Base-by-base conservation (phyloP, 2,888 invertebrate species). In the Hoplodrina ambigua region DNA sequence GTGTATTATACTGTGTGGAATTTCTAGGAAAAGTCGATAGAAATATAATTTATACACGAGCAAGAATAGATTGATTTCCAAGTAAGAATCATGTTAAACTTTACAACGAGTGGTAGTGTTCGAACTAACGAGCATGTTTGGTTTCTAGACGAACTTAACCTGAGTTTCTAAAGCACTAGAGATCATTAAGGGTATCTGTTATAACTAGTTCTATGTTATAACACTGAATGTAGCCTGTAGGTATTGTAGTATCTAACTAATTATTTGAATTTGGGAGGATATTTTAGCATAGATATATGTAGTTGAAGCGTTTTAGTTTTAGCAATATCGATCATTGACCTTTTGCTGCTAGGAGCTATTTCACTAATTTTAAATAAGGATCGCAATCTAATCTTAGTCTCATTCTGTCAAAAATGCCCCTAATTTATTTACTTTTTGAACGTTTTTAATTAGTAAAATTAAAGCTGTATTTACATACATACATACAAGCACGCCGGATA, bases 1-100 rank as follows among this genome's bases (percentile, higher is more conserved):
- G 46, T 17, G 46, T 41, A 41, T 46, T 17, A 46, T 6, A 46
- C 46, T 46, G 10, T 0, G 25, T 25, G n/a, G 15, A 6, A 33
- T 50, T 75, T 17, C 57, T 11, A 20, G 20, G 33, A 50, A 66
- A 17, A 44, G 11, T 50, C 54, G 54, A 19, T 37, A 60, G 4
- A 15, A 15, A n/a, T 7, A 33, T 73, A 10, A 57, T 54, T 49
- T 53, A 71, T 53, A 20, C 4, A 61, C n/a, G 57, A 61, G 49
- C 61, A 2, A 44, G 56, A 57, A 44, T 30, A 0, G 1, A 70
- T 77, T 77, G 71, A 61, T 61, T 77, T 57, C 19, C 13, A 15
- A 33, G 57, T 25, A 49, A 20, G 5, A 69, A 44, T 20, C 41
- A n/a, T 37, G 25, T 33, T 41, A 8, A 20, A 44, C 30, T 68